Conservation (phyloP, 2,113 vertebrate species). For the Gambusia holbrooki region DNA sequence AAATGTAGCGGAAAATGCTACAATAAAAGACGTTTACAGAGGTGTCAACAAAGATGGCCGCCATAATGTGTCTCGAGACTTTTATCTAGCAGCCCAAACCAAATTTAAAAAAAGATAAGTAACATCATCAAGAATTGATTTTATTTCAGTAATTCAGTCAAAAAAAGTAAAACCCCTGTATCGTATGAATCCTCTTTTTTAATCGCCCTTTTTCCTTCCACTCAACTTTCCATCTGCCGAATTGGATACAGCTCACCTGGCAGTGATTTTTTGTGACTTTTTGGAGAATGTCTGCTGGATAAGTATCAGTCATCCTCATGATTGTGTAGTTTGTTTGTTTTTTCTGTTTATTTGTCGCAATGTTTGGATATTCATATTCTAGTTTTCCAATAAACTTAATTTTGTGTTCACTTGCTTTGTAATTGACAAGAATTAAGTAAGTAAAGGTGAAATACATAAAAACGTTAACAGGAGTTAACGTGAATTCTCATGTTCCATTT, state of each 20-base stretch:
- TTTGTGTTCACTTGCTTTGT: too few relatives aligned
- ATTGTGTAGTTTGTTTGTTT: background rate
- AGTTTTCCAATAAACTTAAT: too few relatives aligned
- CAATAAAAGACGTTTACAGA: conserved; percentile 16
- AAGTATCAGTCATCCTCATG: background rate
- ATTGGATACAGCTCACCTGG: background rate
- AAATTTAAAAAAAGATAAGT: background rate
- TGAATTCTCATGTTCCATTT: background rate
- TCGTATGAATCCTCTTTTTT: background rate
- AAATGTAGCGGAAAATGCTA: conserved; percentile 19
- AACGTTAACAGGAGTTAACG: background rate
- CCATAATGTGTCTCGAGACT: background rate
- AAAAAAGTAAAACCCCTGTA: background rate
- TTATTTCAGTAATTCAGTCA: background rate
- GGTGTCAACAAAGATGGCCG: background rate
- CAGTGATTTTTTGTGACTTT: background rate
- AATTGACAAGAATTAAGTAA: background rate
- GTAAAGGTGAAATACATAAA: background rate
- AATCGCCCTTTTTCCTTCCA: background rate
- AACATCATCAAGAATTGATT: background rate
- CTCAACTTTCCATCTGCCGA: background rate
- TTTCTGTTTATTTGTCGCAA: too few relatives aligned
- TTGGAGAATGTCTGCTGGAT: background rate
- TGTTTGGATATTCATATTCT: too few relatives aligned
- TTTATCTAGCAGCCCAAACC: conserved; percentile 20